phyloP scores from a whole-genome alignment of 30 jellyfish, hydroid and myxozoan species.

The Turritopsis rubra region DNA sequence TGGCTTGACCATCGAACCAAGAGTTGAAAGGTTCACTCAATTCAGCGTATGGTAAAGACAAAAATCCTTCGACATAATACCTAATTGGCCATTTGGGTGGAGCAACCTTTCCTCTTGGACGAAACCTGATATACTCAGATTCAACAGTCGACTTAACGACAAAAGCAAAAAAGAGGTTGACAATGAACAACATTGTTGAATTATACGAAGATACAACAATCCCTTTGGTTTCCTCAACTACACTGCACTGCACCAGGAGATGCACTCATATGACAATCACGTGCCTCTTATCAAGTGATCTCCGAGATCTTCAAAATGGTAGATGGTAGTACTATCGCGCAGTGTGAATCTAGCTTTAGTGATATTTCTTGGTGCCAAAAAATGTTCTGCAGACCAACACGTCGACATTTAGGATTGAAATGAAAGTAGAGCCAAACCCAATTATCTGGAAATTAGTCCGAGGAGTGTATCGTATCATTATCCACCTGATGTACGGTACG shows the following conservation, averaged over 20 bases:
- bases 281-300: background rate
- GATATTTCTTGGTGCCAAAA: too few species aligned
- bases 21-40: constrained; percentile 36
- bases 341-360: too few species aligned
- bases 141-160: background rate
- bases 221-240: too few species aligned
- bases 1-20: constrained; percentile 29
- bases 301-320: background rate
- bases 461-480: too few species aligned
- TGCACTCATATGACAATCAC: background rate
- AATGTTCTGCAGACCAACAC: too few species aligned
- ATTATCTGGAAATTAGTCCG: too few species aligned
- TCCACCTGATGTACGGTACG: too few species aligned
- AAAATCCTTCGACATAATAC: constrained; percentile 44
- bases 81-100: constrained; percentile 52
- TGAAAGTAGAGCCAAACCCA: too few species aligned
- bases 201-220: too few species aligned
- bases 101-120: background rate
- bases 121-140: background rate
- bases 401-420: too few species aligned
- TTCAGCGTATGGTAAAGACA: constrained; percentile 44
- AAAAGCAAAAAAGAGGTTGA: background rate
- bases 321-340: too few species aligned
- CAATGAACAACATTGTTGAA: background rate
- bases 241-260: background rate